Percentiles rank a stretch among this genome's conserved stretches.
These are phyloP conservation scores for Temnothorax ravouxi DNA, from an alignment of 2,888 invertebrate species.

Conservation along the genomic window DNA sequence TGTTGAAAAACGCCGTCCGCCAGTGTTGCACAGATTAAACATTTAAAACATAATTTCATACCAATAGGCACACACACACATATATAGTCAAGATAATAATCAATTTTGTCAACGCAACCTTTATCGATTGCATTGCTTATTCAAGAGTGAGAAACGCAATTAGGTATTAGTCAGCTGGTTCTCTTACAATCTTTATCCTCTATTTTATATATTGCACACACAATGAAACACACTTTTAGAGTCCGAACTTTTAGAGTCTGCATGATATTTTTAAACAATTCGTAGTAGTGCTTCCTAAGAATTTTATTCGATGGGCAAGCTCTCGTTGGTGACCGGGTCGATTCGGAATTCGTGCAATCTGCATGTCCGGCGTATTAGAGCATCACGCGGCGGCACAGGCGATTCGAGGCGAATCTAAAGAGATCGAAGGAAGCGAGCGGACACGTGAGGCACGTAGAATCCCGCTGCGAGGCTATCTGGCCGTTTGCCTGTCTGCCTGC, in stretches of 20 bases:
- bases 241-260: background rate
- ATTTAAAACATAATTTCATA: background rate
- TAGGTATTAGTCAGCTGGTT: too few relatives aligned
- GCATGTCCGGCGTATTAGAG: conserved; percentile 43
- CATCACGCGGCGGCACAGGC: conserved; percentile 41
- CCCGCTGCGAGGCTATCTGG: conserved; percentile 62
- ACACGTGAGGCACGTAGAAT: conserved; percentile 65
- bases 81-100: background rate
- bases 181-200: too few relatives aligned
- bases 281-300: background rate
- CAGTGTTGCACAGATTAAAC: background rate
- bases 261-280: background rate
- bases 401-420: conserved; percentile 52
- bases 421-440: conserved; percentile 61
- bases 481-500: conserved; percentile 54
- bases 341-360: conserved; percentile 35
- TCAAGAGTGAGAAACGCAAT: background rate
- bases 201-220: too few relatives aligned
- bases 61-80: too few relatives aligned
- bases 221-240: too few relatives aligned
- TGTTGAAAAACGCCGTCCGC: background rate
- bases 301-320: background rate
- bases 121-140: background rate
- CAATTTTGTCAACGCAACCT: background rate
- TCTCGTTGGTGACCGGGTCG: background rate